phyloP scores from a whole-genome alignment of 2,113 vertebrate genomes.

The Apteryx mantelli region DNA sequence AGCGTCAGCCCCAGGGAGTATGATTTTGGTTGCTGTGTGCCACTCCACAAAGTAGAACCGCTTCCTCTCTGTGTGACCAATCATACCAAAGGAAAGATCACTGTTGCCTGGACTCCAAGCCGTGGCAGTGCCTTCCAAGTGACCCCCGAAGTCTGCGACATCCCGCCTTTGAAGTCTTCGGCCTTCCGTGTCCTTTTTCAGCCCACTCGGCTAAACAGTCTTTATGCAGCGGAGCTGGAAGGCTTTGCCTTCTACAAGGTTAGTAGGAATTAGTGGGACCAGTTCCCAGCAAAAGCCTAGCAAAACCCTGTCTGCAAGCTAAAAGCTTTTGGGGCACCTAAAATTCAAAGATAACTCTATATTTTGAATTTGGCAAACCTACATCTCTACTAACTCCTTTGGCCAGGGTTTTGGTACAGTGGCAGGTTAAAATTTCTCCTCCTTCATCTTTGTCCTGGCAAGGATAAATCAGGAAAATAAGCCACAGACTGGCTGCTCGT shows the following conservation, averaged over 20 bases:
- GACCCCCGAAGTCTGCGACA: slow-evolving; percentile 77
- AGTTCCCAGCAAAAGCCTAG: neutral
- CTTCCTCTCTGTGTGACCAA: slow-evolving; percentile 85
- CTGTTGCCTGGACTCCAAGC: slow-evolving; percentile 84
- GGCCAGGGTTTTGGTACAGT: neutral
- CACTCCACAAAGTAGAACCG: neutral
- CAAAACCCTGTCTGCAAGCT: neutral
- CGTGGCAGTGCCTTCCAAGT: slow-evolving; percentile 79
- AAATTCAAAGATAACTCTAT: neutral
- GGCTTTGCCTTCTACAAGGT: slow-evolving; percentile 91
- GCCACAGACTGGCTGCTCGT: neutral
- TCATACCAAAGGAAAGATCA: slow-evolving; percentile 85
- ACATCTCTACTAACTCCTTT: neutral
- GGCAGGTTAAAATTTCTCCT: neutral
- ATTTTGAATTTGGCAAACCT: neutral
- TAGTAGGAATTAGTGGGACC: neutral
- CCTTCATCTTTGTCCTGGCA: neutral
- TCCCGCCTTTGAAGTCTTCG: slow-evolving; percentile 86
- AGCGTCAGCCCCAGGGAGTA: slow-evolving; percentile 80
- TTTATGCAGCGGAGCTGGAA: slow-evolving; percentile 87
- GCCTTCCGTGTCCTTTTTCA: slow-evolving; percentile 84
- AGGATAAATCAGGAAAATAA: neutral
- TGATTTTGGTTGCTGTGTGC: slow-evolving; percentile 80
- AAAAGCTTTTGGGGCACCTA: neutral
- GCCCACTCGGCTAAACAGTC: slow-evolving; percentile 77